Conservation (phyloP, 2,113 vertebrate genomes). For the Pollimyrus isidori region DNA sequence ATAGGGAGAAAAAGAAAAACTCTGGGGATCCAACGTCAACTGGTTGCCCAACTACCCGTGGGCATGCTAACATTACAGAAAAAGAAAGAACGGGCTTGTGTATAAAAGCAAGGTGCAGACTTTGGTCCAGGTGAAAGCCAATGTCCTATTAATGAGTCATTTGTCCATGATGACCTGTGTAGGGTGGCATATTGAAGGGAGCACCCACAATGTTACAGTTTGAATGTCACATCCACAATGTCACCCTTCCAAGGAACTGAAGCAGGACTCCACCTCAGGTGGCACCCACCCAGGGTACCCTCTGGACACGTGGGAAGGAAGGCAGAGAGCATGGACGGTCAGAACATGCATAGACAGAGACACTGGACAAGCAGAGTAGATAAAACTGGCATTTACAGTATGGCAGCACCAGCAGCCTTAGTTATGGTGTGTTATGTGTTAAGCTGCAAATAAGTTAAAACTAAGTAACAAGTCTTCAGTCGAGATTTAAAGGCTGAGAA, state of each 20-base stretch:
- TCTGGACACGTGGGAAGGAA: too few relatives aligned
- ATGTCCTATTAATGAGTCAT: background rate
- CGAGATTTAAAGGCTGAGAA: background rate
- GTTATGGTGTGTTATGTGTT: background rate
- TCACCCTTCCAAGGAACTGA: background rate
- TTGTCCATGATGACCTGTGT: background rate
- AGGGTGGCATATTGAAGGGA: background rate
- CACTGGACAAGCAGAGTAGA: background rate
- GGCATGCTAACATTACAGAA: background rate
- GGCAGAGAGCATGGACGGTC: background rate
- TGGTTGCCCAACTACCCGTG: background rate
- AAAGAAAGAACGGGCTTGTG: background rate
- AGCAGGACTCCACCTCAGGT: background rate
- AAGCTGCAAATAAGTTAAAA: background rate
- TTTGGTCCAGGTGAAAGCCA: background rate
- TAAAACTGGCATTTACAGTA: too few relatives aligned
- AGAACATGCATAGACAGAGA: background rate
- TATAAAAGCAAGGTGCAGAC: background rate
- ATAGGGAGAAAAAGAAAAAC: background rate
- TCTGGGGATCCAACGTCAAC: background rate
- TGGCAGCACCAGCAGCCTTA: background rate
- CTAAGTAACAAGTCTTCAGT: background rate
- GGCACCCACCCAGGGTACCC: too few relatives aligned
- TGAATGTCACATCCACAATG: background rate
- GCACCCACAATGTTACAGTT: background rate